A percentile compares a stretch with the other conserved stretches of the same genome.
These are phyloP conservation scores for Neotoxoptera formosana DNA, from an alignment of 1,140 invertebrate species.

Conservation along the genomic window DNA sequence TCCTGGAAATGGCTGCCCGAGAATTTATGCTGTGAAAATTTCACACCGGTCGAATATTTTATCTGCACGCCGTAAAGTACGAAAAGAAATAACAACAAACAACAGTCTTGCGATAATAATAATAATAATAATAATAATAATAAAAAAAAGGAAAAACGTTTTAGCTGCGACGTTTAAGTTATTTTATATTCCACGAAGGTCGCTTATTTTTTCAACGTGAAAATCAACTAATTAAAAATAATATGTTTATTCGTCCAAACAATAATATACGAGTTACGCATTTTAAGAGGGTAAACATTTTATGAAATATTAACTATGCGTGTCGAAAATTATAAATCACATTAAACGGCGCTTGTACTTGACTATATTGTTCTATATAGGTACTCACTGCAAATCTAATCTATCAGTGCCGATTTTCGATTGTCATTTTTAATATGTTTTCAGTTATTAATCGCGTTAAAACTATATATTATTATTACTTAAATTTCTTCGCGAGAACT, in stretches of 20 bases:
- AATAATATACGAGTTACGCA: neutral
- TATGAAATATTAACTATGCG: neutral
- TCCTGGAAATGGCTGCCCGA: neutral
- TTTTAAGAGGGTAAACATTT: neutral
- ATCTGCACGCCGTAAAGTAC: neutral
- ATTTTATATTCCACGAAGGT: neutral
- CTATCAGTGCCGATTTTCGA: neutral
- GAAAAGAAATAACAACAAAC: neutral
- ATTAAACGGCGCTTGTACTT: neutral
- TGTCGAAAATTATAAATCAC: neutral
- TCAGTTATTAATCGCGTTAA: neutral
- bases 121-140: neutral
- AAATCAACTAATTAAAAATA: neutral
- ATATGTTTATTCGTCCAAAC: neutral
- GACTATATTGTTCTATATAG: no score
- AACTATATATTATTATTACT: neutral
- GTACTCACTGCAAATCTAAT: neutral
- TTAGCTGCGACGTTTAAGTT: neutral
- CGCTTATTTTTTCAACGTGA: neutral
- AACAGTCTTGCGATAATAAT: neutral
- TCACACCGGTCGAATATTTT: neutral
- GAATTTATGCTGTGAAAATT: constrained; percentile 29
- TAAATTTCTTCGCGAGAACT: no score
- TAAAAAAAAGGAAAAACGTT: no score
- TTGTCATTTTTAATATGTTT: neutral